These are phyloP conservation scores for Hydrozoanthus gracilis DNA, from an alignment of 92 coral and sea anemone species.

Conservation along the genomic window DNA sequence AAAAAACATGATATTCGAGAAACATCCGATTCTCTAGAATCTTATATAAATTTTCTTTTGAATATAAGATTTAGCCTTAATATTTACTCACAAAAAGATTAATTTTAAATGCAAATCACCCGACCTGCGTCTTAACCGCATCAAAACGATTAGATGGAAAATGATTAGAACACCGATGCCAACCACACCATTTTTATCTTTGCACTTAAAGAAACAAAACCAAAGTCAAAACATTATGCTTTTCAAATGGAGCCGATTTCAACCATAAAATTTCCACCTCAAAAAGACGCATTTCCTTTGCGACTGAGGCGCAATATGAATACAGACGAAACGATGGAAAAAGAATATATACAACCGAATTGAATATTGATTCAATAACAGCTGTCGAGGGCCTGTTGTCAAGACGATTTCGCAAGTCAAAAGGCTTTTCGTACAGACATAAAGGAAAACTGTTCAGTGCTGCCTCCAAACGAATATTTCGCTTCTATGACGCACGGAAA, in stretches of 20 bases:
- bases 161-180: not conserved
- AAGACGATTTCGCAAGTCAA: not conserved
- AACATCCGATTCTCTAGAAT: not conserved
- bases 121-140: not conserved
- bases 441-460: not conserved
- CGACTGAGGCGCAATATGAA: too few relatives aligned
- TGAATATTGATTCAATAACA: not conserved
- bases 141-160: not conserved
- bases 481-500: not conserved
- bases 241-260: not conserved
- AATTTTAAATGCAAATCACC: conserved; percentile 36
- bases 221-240: too few relatives aligned
- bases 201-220: too few relatives aligned
- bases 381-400: conserved; percentile 18
- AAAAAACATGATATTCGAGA: not conserved
- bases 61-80: not conserved
- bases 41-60: not conserved
- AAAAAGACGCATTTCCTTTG: not conserved
- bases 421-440: not conserved
- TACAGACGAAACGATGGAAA: too few relatives aligned
- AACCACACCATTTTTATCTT: too few relatives aligned
- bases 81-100: not conserved
- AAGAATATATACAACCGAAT: not conserved
- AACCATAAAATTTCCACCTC: not conserved
- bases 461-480: too few relatives aligned